Conservation (phyloP, 2,888 invertebrate species). For the Heteropelma amictum region DNA sequence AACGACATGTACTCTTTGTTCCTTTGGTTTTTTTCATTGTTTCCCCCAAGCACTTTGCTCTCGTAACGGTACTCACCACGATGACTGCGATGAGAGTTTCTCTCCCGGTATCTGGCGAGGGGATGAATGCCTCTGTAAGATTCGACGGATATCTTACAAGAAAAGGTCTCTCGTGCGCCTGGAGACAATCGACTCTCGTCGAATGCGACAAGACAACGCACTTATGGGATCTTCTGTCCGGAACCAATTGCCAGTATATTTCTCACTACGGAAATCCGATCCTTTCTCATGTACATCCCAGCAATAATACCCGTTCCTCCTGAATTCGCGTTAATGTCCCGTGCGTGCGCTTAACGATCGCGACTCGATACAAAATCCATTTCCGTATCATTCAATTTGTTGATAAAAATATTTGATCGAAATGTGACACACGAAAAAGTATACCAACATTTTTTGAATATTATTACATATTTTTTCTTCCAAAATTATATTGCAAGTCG, state of each 20-base stretch:
- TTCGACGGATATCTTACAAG: constrained; percentile 61
- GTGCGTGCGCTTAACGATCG: not conserved
- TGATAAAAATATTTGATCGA: too few relatives aligned
- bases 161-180: constrained; percentile 60
- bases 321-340: constrained; percentile 15
- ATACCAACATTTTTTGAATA: too few relatives aligned
- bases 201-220: constrained; percentile 73
- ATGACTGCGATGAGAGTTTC: constrained; percentile 23
- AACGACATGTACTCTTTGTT: not conserved
- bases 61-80: constrained; percentile 20
- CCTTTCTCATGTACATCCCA: constrained; percentile 11
- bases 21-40: too few relatives aligned
- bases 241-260: constrained; percentile 40
- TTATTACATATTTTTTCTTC: too few relatives aligned
- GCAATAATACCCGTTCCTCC: not conserved
- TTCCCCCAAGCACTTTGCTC: constrained; percentile 45
- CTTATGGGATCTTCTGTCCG: constrained; percentile 65
- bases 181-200: constrained; percentile 58
- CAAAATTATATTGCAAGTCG: too few relatives aligned
- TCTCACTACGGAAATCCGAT: constrained; percentile 19
- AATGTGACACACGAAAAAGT: too few relatives aligned
- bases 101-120: constrained; percentile 40
- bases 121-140: constrained; percentile 54
- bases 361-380: not conserved
- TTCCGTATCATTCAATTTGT: not conserved